Base-by-base conservation (phyloP, 2,113 vertebrate genomes). In the Ahaetulla prasina region DNA sequence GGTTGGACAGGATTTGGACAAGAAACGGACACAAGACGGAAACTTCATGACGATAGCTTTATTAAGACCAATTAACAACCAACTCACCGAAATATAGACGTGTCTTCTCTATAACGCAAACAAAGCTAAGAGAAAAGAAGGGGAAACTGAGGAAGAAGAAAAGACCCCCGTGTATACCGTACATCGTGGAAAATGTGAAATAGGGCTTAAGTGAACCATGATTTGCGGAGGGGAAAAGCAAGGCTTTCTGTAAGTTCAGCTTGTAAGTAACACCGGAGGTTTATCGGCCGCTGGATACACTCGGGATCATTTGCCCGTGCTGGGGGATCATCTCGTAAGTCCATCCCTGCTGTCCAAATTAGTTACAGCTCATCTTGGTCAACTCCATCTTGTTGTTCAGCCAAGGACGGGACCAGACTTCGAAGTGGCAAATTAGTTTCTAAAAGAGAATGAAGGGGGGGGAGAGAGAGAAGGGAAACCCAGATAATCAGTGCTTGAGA, bases 331-430 rank as follows among this genome's bases (percentile, higher is more conserved):
- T n/a, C 63, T 35, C 14, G 2, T 47, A 27, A 27, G 7, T 25
- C 43, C 45, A 30, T 25, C 85, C 12, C 3, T 5, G 60, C 45
- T 5, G 0, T 4, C 30, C 89, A 43, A 43, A 85, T 47, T 47
- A 85, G 9, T 16, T 49, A 9, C 89, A 90, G 60, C 8, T 74
- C 89, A 74, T 74, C 8, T 35, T 0, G 10, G 20, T 3, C 89
- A 90, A 6, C 9, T 6, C 27, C 0, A 6, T 74, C 45, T 35
- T 5, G 0, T 23, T 0, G 0, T 23, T 0, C 57, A 68, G 8
- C 89, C 89, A 90, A 50, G 89, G 60, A 0, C 30, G 89, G 20
- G 16, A 7, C 89, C 89, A 74, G 45, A 90, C 14, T 12, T 90
- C 2, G 27, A 90, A 90, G 23, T 3, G 9, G 45, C 89, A 90